These are phyloP conservation scores for Tuberolachnus salignus DNA, from an alignment of 2,888 invertebrate species.

Conservation along the genomic window DNA sequence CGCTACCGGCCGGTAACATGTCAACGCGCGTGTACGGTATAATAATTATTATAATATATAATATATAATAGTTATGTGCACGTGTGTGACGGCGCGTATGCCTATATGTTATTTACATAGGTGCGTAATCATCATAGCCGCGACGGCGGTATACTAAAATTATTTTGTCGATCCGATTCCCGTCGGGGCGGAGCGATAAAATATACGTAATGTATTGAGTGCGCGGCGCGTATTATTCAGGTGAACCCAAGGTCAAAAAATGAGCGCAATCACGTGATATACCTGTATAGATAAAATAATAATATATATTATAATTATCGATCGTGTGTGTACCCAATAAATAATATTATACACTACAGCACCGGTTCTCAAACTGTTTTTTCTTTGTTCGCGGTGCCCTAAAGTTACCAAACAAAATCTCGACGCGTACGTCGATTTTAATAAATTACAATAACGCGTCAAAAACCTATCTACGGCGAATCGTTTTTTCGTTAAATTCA, in stretches of 20 bases:
- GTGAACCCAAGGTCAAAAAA: conserved; percentile 44
- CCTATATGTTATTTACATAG: conserved; percentile 1
- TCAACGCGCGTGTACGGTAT: background rate
- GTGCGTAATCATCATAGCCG: background rate
- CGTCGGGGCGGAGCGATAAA: background rate
- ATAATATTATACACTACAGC: too few species aligned
- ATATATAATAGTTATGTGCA: too few species aligned
- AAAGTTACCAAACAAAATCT: background rate
- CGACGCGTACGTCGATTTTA: background rate
- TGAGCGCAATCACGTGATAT: too few species aligned
- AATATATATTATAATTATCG: too few species aligned
- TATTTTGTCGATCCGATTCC: background rate
- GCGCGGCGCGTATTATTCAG: conserved; percentile 23
- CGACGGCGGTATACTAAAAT: conserved; percentile 16
- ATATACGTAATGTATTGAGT: background rate
- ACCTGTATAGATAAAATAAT: too few species aligned
- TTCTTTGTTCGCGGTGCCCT: background rate
- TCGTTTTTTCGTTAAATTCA: too few species aligned
- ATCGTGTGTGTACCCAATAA: too few species aligned
- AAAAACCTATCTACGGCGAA: too few species aligned
- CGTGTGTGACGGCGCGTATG: too few species aligned
- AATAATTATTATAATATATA: too few species aligned
- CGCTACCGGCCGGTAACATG: conserved; percentile 35
- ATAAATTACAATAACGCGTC: background rate
- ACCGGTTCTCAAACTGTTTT: too few species aligned